Percentiles rank a stretch among this genome's conserved stretches.
Conservation (phyloP, 2,888 invertebrate species). For the Drosophila dives region DNA sequence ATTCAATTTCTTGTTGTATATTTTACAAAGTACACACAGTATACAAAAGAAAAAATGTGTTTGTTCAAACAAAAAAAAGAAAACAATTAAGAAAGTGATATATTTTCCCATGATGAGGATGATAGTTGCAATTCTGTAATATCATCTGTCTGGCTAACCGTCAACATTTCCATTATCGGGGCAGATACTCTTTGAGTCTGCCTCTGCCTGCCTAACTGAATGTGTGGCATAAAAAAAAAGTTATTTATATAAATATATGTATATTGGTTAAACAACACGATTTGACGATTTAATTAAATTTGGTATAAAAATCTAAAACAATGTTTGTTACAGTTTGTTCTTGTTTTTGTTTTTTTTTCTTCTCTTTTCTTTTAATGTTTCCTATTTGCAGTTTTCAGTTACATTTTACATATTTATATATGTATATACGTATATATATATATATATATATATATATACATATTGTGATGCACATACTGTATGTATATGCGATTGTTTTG, state of each 20-base stretch:
- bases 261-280: slow-evolving; percentile 54
- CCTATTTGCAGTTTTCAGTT: slow-evolving; percentile 36
- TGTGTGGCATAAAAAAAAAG: slow-evolving; percentile 49
- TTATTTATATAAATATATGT: slow-evolving; percentile 38
- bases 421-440: slow-evolving; percentile 17
- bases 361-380: slow-evolving; percentile 2
- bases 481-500: slow-evolving; percentile 32
- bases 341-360: slow-evolving; percentile 25
- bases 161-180: slow-evolving; percentile 8
- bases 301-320: slow-evolving; percentile 81
- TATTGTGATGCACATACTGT: slow-evolving; percentile 11
- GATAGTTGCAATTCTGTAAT: slow-evolving; percentile 14
- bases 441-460: slow-evolving; percentile 21
- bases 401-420: slow-evolving; percentile 30
- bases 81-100: slow-evolving; percentile 35
- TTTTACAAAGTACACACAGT: slow-evolving; percentile 78
- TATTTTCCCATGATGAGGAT: slow-evolving; percentile 9
- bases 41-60: slow-evolving; percentile 46
- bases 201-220: slow-evolving; percentile 26
- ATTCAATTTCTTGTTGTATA: slow-evolving; percentile 73
- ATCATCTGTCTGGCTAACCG: slow-evolving; percentile 7
- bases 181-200: slow-evolving; percentile 42
- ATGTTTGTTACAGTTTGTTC: slow-evolving; percentile 48
- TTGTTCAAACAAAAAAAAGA: slow-evolving; percentile 19
- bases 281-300: slow-evolving; percentile 67